Conservation (phyloP, 2,113 vertebrate genomes). For the Gracilinanus agilis region DNA sequence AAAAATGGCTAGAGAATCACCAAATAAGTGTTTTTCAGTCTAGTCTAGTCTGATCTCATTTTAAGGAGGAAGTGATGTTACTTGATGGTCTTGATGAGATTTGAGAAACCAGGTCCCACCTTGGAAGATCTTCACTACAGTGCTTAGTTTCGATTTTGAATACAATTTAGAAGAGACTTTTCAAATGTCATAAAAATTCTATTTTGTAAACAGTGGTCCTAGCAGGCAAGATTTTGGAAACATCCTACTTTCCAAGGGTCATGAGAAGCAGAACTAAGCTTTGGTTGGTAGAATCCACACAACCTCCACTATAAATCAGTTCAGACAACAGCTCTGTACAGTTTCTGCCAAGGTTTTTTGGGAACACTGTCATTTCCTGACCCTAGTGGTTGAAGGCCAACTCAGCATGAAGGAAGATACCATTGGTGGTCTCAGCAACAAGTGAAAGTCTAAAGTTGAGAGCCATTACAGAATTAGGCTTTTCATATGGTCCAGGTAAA, state of each 20-base stretch:
- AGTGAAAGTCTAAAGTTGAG: constrained; percentile 89
- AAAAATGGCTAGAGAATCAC: too few species aligned
- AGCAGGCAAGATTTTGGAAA: constrained; percentile 88
- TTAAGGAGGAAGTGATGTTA: not conserved
- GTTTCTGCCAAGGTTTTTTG: constrained; percentile 89
- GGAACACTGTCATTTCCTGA: constrained; percentile 87
- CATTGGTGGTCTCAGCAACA: constrained; percentile 90
- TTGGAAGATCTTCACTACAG: constrained; percentile 3
- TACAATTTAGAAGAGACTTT: constrained; percentile 27
- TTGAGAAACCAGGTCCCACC: not conserved
- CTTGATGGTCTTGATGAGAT: constrained; percentile 31
- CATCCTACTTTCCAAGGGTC: constrained; percentile 63
- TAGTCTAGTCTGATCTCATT: too few species aligned
- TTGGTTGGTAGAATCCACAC: constrained; percentile 93
- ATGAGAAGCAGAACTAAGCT: constrained; percentile 91
- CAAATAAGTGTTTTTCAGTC: too few species aligned
- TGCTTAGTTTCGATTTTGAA: constrained; percentile 45
- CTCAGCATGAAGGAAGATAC: constrained; percentile 89
- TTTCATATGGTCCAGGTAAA: not conserved
- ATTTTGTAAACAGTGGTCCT: constrained; percentile 88
- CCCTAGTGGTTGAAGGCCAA: constrained; percentile 90
- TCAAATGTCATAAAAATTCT: constrained; percentile 31
- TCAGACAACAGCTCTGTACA: constrained; percentile 92
- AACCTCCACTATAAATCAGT: constrained; percentile 91
- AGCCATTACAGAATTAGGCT: too few species aligned